Percentiles rank a stretch among this genome's conserved stretches.
phyloP scores from a whole-genome alignment of 92 coral and sea anemone species.

The Chrysogorgia sp. region DNA sequence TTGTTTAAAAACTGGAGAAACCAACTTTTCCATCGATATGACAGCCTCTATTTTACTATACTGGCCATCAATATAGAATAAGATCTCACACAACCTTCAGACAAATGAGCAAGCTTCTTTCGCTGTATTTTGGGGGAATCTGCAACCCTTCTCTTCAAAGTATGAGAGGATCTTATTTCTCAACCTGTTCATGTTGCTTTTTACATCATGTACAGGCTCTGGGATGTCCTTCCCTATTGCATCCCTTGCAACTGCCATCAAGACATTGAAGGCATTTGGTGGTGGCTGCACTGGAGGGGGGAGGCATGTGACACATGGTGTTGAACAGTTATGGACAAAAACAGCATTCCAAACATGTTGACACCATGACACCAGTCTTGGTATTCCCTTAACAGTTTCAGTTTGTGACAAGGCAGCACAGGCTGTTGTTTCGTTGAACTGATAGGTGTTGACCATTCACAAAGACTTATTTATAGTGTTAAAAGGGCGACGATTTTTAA shows the following conservation, averaged over 20 bases:
- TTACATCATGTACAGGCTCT: conserved; percentile 25
- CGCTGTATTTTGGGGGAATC: conserved; percentile 31
- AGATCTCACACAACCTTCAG: conserved; percentile 32
- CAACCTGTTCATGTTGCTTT: conserved; percentile 38
- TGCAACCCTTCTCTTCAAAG: conserved; percentile 40
- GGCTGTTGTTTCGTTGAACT: conserved; percentile 14
- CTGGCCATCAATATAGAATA: conserved; percentile 46
- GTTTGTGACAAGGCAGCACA: background rate
- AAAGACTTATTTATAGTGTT: too few relatives aligned
- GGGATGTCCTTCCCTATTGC: conserved; percentile 22
- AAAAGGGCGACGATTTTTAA: too few relatives aligned
- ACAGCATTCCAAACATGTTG: conserved; percentile 9
- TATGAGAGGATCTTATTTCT: conserved; percentile 34
- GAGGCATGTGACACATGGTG: conserved; percentile 18
- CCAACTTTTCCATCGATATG: conserved; percentile 11
- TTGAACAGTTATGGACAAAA: background rate
- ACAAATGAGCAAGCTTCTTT: conserved; percentile 40
- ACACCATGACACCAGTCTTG: conserved; percentile 3
- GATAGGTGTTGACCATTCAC: background rate
- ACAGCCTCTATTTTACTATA: conserved; percentile 26
- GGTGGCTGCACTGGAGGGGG: background rate
- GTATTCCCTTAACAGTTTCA: conserved; percentile 21
- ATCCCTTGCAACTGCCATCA: conserved; percentile 52
- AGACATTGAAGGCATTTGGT: conserved; percentile 43
- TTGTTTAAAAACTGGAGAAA: conserved; percentile 34